Percentiles rank a stretch among this genome's conserved stretches.
These are phyloP conservation scores for Acleris sparsana DNA, from an alignment of 2,888 invertebrate genomes.

Conservation along the genomic window DNA sequence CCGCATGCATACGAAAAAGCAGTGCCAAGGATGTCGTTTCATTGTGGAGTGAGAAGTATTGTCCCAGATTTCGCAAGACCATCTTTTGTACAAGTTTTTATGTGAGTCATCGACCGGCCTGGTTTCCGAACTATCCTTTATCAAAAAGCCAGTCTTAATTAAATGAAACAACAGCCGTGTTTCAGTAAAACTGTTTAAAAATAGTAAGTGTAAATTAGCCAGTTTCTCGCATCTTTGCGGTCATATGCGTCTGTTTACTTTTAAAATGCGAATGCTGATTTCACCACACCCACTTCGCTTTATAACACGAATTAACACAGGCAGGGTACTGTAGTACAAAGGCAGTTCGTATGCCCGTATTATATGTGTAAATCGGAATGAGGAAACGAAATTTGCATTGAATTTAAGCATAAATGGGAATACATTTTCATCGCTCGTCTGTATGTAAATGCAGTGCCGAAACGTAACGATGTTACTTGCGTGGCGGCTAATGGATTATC, in stretches of 20 bases:
- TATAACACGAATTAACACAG: conserved; percentile 22
- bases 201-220: conserved; percentile 31
- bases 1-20: conserved; percentile 18
- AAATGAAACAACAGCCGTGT: conserved; percentile 27
- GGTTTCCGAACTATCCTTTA: conserved; percentile 34
- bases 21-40: conserved; percentile 31
- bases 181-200: conserved; percentile 28
- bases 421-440: conserved; percentile 60
- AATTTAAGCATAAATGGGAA: conserved; percentile 63
- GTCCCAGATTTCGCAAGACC: conserved; percentile 35
- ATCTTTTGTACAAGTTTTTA: conserved; percentile 33
- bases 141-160: conserved; percentile 25
- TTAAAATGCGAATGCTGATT: conserved; percentile 24
- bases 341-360: conserved; percentile 28
- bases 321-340: conserved; percentile 4
- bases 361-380: conserved; percentile 41
- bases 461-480: conserved; percentile 68
- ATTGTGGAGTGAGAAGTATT: conserved; percentile 30
- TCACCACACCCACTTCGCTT: conserved; percentile 18
- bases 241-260: conserved; percentile 26
- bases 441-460: conserved; percentile 67
- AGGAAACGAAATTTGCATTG: conserved; percentile 54
- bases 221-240: conserved; percentile 15
- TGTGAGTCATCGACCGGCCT: conserved; percentile 27
- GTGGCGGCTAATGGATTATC: conserved; percentile 61